Conservation (phyloP, 1,140 invertebrate genomes). For the Leptinotarsa texana region DNA sequence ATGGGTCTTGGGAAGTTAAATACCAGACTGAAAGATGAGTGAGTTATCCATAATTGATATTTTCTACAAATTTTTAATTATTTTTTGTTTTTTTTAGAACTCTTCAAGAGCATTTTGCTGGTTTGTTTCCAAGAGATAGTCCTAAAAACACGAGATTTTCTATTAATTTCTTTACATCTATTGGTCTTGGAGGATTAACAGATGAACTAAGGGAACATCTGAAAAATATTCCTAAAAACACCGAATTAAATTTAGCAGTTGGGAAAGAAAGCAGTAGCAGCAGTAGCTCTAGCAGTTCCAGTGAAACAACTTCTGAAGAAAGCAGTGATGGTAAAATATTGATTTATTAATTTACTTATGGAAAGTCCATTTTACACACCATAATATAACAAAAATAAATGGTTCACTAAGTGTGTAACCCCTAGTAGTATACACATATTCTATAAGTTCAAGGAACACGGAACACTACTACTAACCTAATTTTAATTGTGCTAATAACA, state of each 20-base stretch:
- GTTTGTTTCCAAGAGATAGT: constrained; percentile 93
- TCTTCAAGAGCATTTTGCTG: constrained; percentile 83
- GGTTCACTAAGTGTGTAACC: too few relatives aligned
- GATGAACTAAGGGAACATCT: constrained; percentile 91
- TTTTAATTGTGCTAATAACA: too few relatives aligned
- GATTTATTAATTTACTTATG: too few relatives aligned
- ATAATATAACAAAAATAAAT: too few relatives aligned
- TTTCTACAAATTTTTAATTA: constrained; percentile 10
- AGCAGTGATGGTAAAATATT: not conserved
- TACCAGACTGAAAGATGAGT: constrained; percentile 84
- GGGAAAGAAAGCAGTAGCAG: constrained; percentile 40
- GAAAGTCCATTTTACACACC: too few relatives aligned
- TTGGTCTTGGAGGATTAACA: constrained; percentile 94
- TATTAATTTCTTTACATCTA: constrained; percentile 99
- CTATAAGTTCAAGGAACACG: too few relatives aligned
- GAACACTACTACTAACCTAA: too few relatives aligned
- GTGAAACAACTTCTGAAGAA: constrained; percentile 27
- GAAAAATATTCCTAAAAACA: constrained; percentile 76
- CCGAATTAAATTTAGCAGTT: constrained; percentile 47
- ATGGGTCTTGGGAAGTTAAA: constrained; percentile 94
- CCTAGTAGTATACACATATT: too few relatives aligned
- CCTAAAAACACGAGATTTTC: constrained; percentile 96
- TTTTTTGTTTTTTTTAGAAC: constrained; percentile 63
- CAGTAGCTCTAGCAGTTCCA: constrained; percentile 31
- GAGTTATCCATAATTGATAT: constrained; percentile 54